Base-by-base conservation (phyloP, 2,888 invertebrate genomes). In the Phortica magna region DNA sequence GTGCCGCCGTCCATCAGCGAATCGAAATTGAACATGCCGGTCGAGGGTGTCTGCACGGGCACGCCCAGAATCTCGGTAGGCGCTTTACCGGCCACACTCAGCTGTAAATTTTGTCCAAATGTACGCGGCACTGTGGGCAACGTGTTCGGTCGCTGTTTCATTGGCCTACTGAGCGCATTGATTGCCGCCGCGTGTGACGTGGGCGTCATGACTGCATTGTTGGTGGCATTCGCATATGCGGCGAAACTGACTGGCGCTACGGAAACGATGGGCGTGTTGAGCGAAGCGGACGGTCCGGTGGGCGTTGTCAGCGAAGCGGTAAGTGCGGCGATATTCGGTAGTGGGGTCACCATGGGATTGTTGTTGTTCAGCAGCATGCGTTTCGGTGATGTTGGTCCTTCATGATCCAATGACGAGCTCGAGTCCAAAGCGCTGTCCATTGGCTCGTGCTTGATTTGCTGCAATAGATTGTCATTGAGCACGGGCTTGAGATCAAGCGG, bases 1-100 rank as follows among this genome's bases (percentile, higher is more conserved):
- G 98, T 97, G 87, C 98, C 97, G 73, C 97, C 97, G 86, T 97
- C 97, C 96, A 98, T 97, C 78, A 98, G 93, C 83, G 96, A 96
- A 88, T 98, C 98, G 91, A 97, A 98, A 92, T 97, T 97, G 92
- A 98, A 97, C 84, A 95, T 95, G 73, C 97, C 98, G 86, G 95
- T 95, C 79, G 97, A 96, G 0, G 98, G 98, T 12, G 97, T 97
- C 80, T 95, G 96, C 87, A 98, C 97, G 84, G 96, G 94, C 81
- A 97, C 94, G 76, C 97, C 97, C 48, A 95, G 94, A 80, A 95
- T 94, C 87, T 95, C 95, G 82, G 94, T 93, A 81, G 93, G 91
- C n/a, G 80, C 92, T 79, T 88, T 89, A 68, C 84, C 83, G 19
- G 80, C 82, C 5, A 81, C 79, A 61, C 76, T 80, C 59, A 84